Evolutionary conservation across 53 echinoderm and acorn worm species (phyloP), one percentile per base, ranked within the genome.

Genomic region (Stichopus horrens): DNA sequence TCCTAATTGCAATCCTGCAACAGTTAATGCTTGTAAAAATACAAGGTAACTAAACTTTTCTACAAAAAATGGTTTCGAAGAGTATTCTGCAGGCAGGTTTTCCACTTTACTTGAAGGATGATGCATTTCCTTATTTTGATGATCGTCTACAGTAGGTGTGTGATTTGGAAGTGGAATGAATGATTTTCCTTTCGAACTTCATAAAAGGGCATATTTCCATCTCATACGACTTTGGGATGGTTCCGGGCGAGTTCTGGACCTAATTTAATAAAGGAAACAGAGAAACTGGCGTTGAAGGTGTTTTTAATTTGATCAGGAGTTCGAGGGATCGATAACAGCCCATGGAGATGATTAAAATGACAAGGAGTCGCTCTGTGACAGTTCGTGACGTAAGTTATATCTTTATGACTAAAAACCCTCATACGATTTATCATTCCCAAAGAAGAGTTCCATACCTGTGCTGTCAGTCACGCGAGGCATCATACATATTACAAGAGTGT

Each of bases 241-340:
- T 71, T 71, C 19, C 71, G 71, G 71, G 71, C 7, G 71, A 71
- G 19, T 71, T 7, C 19, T 71, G 71, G 71, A 18, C 71, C 71
- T 71, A 71, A 71, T 71, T 20, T 71, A 71, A 71, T 71, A 71
- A 71, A 71, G 19, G 21, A 71, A 71, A 71, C 71, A 71, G 14
- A 71, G 71, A 71, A 71, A 71, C 71, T 71, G 71, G 71, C 71
- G 71, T 71, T 71, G 71, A 71, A 71, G 71, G 71, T 71, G 71
- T 71, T 71, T 71, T 71, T 71, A 71, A 71, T 71, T 71, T 71
- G 71, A 71, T 71, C 71, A 71, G 21, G 71, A 18, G 6, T 71
- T 71, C 18, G 71, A 71, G 6, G 71, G 71, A 71, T 71, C 71
- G 71, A 71, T 71, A 71, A 71, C 71, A 71, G 71, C 71, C 18